phyloP scores from a whole-genome alignment of 2,888 invertebrate genomes.

The Habrosyne pyritoides region DNA sequence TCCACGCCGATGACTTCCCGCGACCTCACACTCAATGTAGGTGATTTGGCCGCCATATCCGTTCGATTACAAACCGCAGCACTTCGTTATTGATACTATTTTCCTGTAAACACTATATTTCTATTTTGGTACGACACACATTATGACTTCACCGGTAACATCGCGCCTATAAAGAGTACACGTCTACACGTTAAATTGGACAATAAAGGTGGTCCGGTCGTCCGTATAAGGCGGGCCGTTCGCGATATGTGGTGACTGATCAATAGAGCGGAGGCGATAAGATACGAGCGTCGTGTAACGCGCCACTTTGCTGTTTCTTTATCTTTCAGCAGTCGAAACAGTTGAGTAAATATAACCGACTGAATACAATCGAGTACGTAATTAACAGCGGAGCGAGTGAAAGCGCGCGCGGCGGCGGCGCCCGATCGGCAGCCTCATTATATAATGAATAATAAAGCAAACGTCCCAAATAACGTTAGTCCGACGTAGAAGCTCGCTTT shows the following conservation, averaged over 20 bases:
- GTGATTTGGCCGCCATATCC: constrained; percentile 80
- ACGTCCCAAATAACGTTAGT: constrained; percentile 68
- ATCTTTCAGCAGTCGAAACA: constrained; percentile 78
- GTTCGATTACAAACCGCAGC: constrained; percentile 81
- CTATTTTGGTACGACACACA: constrained; percentile 79
- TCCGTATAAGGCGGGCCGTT: constrained; percentile 76
- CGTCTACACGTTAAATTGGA: constrained; percentile 75
- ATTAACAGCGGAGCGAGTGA: constrained; percentile 77
- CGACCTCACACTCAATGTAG: constrained; percentile 76
- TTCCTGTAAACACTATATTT: constrained; percentile 79
- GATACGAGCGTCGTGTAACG: constrained; percentile 72
- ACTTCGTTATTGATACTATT: constrained; percentile 80
- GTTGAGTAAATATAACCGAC: constrained; percentile 78
- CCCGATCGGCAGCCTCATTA: constrained; percentile 70
- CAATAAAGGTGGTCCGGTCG: constrained; percentile 77
- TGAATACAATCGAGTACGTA: constrained; percentile 74
- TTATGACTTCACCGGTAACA: constrained; percentile 81
- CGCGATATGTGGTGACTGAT: constrained; percentile 79
- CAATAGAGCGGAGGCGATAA: constrained; percentile 79
- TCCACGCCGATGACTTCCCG: constrained; percentile 79
- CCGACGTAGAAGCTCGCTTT: constrained; percentile 51
- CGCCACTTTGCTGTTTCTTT: constrained; percentile 74
- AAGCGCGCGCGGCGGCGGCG: constrained; percentile 64
- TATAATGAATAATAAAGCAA: constrained; percentile 80
- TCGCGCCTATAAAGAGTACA: constrained; percentile 70